A percentile compares a stretch with the other conserved stretches of the same genome.
Conservation (phyloP, 2,113 vertebrate species). For the Arothron firmamentum region DNA sequence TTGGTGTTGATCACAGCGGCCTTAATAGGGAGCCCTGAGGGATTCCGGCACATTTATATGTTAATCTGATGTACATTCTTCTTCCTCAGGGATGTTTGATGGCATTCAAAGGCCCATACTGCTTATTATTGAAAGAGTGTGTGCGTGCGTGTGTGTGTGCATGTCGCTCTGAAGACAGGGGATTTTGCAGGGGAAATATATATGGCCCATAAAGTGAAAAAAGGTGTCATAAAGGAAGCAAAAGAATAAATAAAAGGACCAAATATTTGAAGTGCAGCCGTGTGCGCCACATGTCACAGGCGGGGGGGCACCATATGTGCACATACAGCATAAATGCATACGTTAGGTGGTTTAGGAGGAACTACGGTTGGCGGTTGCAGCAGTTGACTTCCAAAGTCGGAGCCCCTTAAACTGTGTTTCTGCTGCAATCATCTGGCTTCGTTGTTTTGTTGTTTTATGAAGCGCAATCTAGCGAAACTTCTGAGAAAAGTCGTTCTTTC, state of each 20-base stretch:
- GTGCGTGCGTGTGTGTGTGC: too few relatives aligned
- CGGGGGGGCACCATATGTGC: slow-evolving; percentile 2
- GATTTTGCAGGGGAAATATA: slow-evolving; percentile 77
- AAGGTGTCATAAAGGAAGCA: slow-evolving; percentile 51
- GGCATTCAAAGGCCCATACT: neutral
- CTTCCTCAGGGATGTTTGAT: neutral
- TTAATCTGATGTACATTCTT: too few relatives aligned
- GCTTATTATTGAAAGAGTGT: neutral
- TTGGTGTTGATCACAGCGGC: too few relatives aligned
- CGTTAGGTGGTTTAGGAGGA: slow-evolving; percentile 26
- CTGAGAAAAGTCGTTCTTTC: slow-evolving; percentile 37
- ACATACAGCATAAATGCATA: slow-evolving; percentile 17
- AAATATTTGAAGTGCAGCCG: slow-evolving; percentile 35
- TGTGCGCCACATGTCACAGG: slow-evolving; percentile 38
- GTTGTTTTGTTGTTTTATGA: slow-evolving; percentile 57
- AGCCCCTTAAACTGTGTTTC: neutral
- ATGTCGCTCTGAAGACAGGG: slow-evolving; percentile 73
- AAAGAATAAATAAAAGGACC: slow-evolving; percentile 23
- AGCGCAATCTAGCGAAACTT: slow-evolving; percentile 29
- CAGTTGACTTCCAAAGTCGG: neutral
- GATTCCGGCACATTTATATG: too few relatives aligned
- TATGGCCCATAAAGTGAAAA: slow-evolving; percentile 75
- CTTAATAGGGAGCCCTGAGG: too few relatives aligned
- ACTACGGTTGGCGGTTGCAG: neutral
- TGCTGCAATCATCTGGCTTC: slow-evolving; percentile 28